Evolutionary conservation across 2,113 vertebrate genomes (phyloP), one percentile per base, ranked within the genome.

Genomic region (Potamarius usumacintae): DNA sequence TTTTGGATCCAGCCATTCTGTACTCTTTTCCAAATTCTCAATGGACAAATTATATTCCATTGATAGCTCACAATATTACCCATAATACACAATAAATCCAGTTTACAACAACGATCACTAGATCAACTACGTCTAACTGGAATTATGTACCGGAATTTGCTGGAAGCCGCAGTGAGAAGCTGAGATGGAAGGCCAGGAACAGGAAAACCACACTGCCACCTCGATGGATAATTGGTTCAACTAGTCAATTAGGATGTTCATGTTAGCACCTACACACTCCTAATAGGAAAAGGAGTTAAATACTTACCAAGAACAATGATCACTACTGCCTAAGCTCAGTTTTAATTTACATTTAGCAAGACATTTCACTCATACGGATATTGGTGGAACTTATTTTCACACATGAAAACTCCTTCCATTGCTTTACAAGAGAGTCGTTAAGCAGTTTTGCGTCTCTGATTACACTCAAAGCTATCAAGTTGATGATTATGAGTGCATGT

Each of bases 191-290:
- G 79, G 65, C 53, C 34, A 78, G 67, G 63, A 84, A 86, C 42
- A 86, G 53, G 30, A 82, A 84, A 83, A 81, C 48, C 81, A 85
- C 50, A 80, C 81, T 65, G 63, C 53, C 76, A n/a, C 84, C 82
- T 81, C 65, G 27, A 65, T 88, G 52, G 76, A 89, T 88, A 90
- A 91, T 91, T 89, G 83, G 89, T 84, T 90, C 34, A 84, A 52
- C 60, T 81, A 88, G 85, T 90, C 87, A 91, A 91, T 91, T 89
- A 90, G 67, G 58, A 18, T 69, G 30, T 63, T 65, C 85, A 86
- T 84, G 89, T 90, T 91, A 87, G 74, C 91, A 90, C 91, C 89
- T 89, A 67, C 83, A 88, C 42, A 20, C 63, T 91, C 86, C 79
- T 88, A 34, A n/a, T 82, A 90, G 90, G 84, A 87, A 90, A 90